Conservation (phyloP, 2,113 vertebrate species). For the Dasypus novemcinctus region DNA sequence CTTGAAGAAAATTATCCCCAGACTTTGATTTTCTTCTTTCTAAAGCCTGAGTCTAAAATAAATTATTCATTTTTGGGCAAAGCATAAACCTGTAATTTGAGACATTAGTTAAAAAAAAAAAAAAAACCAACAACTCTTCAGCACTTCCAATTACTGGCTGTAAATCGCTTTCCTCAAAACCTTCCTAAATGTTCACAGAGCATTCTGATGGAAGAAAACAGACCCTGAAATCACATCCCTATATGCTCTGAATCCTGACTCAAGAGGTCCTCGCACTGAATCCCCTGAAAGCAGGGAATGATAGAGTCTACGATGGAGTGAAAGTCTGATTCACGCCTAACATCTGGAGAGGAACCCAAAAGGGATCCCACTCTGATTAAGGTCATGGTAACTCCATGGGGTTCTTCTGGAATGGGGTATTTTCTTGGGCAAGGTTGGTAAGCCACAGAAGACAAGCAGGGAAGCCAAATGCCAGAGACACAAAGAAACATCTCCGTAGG, state of each 20-base stretch:
- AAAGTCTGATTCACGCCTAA: neutral
- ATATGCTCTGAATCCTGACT: neutral
- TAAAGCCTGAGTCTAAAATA: slow-evolving; percentile 56
- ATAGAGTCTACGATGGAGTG: neutral
- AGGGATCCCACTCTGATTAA: neutral
- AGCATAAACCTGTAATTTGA: slow-evolving; percentile 67
- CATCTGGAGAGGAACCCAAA: neutral
- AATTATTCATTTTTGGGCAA: slow-evolving; percentile 64
- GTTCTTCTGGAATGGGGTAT: neutral
- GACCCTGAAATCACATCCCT: neutral
- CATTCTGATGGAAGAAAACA: slow-evolving; percentile 56
- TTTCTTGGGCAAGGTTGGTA: neutral
- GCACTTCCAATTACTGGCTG: neutral
- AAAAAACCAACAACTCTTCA: slow-evolving; percentile 45
- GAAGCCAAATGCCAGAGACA: neutral
- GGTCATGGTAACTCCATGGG: neutral
- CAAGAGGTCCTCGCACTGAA: neutral
- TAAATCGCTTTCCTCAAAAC: slow-evolving; percentile 34
- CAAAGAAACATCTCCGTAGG: neutral
- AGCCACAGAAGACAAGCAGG: neutral
- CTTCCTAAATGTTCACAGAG: neutral
- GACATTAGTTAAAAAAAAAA: neutral
- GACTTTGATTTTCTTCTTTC: slow-evolving; percentile 48
- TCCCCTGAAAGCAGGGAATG: accelerated
- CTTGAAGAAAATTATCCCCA: slow-evolving; percentile 44